Evolutionary conservation across 2,113 vertebrate genomes (phyloP), one percentile per base, ranked within the genome.

Genomic region (Cephalopholis sonnerati): DNA sequence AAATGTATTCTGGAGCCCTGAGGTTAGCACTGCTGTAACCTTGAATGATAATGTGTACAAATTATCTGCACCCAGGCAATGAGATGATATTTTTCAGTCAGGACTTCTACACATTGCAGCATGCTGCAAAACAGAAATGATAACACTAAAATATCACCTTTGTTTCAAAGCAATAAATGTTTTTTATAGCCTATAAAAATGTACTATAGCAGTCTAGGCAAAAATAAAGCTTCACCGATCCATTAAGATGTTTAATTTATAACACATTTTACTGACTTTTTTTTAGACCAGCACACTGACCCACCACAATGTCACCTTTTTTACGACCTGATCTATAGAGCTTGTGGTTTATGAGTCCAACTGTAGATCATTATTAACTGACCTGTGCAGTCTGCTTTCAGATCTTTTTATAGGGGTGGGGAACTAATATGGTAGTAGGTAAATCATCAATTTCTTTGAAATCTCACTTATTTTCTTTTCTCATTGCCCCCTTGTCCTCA

Each of bases 221-320:
- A 69, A 74, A 81, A 51, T 39, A 3, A 39, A 22, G 44, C 44
- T n/a, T n/a, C 16, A 4, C 12, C 0, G 18, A 41, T 66, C 27
- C 41, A 66, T 74, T 66, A 27, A 50, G 16, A 62, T 69, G 9
- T 29, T 50, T 57, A 32, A 59, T 68, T 15, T n/a, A 17, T 70
- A 27, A 44, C 4, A 48, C 55, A 41, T 58, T 77, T 44, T n/a
- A 57, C 22, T 51, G 46, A 62, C 66, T 41, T 46, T 18, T 41
- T n/a, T 54, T 48, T 41, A 61, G 70, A 71, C 8, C 22, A 27
- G 58, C 44, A 24, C 20, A 51, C 16, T 18, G 61, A 65, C 17
- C 13, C 41, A 50, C 41, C 22, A 18, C 20, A 1, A 62, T 74
- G 32, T 53, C 41, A 25, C 51, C 32, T 46, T n/a, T 62, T 36